Conservation (phyloP, 2,888 invertebrate genomes). For the Folsomia candida region DNA sequence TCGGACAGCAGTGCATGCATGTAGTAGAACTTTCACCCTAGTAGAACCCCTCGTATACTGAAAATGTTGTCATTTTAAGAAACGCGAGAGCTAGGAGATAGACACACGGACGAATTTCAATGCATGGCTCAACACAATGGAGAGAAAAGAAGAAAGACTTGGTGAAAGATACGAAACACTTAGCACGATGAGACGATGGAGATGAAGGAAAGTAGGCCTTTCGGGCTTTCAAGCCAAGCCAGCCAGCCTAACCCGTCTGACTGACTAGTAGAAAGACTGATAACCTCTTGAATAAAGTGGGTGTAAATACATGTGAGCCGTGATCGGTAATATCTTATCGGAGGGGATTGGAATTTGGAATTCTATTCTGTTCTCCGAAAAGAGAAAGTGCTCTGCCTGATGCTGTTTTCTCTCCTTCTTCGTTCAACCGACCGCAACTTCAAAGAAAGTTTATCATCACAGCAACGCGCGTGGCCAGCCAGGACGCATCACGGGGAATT, state of each 20-base stretch:
- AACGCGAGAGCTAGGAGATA: too few species aligned
- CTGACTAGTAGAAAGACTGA: slow-evolving; percentile 1
- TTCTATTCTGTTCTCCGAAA: background rate
- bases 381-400: too few species aligned
- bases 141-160: background rate
- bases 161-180: background rate
- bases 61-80: too few species aligned
- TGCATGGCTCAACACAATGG: background rate
- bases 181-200: background rate
- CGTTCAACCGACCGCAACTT: background rate
- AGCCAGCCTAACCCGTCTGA: background rate
- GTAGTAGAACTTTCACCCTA: too few species aligned
- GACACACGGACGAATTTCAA: too few species aligned
- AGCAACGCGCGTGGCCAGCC: too few species aligned
- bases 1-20: too few species aligned
- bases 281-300: slow-evolving; percentile 6
- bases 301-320: background rate
- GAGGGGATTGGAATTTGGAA: background rate
- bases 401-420: background rate
- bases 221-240: background rate
- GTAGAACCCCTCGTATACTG: too few species aligned
- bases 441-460: background rate
- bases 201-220: background rate
- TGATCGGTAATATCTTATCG: background rate
- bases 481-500: too few species aligned